Conservation (phyloP, 2,113 vertebrate genomes). For the Leucopsar rothschildi region DNA sequence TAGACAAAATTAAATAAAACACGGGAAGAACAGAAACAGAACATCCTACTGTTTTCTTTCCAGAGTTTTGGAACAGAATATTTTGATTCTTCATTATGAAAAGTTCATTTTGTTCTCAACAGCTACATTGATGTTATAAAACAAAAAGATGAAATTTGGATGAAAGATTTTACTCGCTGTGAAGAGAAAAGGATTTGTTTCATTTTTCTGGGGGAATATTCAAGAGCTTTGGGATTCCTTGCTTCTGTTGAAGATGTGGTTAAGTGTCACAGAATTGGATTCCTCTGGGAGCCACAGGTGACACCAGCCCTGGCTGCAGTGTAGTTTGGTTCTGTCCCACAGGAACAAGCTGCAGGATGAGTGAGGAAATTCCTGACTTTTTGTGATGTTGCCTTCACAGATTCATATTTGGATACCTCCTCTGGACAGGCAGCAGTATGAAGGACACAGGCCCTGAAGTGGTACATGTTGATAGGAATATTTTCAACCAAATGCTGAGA, state of each 20-base stretch:
- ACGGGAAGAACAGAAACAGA: background rate
- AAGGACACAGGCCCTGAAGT: background rate
- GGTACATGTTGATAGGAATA: background rate
- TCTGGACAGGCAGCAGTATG: background rate
- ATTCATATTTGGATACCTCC: background rate
- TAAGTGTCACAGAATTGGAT: rapidly evolving
- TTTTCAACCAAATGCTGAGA: background rate
- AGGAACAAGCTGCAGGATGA: background rate
- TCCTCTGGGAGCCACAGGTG: background rate
- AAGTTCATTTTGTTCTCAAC: background rate
- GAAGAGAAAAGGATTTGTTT: background rate
- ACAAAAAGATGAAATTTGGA: background rate
- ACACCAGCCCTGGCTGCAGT: background rate
- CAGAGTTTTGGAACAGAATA: background rate
- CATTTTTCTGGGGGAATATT: background rate
- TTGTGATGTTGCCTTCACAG: rapidly evolving
- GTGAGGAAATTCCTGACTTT: background rate
- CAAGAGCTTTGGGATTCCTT: background rate
- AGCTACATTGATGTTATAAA: background rate
- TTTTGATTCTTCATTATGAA: background rate
- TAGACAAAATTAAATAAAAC: background rate
- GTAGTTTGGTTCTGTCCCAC: background rate
- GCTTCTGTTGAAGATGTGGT: background rate
- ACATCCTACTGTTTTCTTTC: background rate
- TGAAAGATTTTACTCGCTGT: background rate